A percentile compares a stretch with the other conserved stretches of the same genome.
These are phyloP conservation scores for Paedocypris micromegethes DNA, from an alignment of 2,797 vertebrate species.

Conservation along the genomic window DNA sequence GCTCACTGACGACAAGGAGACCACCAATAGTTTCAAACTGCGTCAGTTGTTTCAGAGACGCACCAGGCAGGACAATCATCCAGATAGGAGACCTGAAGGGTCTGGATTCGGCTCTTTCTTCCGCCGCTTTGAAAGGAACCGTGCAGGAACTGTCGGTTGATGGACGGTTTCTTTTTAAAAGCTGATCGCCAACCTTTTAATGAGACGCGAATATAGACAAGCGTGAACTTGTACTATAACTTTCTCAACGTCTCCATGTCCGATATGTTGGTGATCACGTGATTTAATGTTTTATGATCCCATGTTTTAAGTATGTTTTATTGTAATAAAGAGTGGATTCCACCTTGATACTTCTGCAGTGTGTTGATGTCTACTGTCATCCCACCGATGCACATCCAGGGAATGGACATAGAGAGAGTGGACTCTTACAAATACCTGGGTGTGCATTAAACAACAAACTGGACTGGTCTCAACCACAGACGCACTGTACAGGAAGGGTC, in stretches of 20 bases:
- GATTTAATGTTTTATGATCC: neutral
- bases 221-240: slow-evolving; percentile 60
- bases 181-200: slow-evolving; percentile 32
- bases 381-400: no score
- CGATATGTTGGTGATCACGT: neutral
- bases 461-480: no score
- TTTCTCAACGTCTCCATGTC: neutral
- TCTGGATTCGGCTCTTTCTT: slow-evolving; percentile 67
- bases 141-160: slow-evolving; percentile 51
- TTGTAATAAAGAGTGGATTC: slow-evolving; percentile 54
- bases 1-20: slow-evolving; percentile 49
- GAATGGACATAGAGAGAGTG: no score
- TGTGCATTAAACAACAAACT: no score
- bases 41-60: slow-evolving; percentile 60
- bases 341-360: slow-evolving; percentile 13
- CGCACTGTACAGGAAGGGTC: no score
- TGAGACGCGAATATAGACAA: slow-evolving; percentile 55
- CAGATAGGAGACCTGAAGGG: slow-evolving; percentile 29
- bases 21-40: slow-evolving; percentile 48
- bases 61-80: slow-evolving; percentile 10
- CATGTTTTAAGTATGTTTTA: slow-evolving; percentile 14
- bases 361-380: neutral
- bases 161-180: neutral
- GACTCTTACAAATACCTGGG: no score
- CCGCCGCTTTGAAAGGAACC: slow-evolving; percentile 59